Evolutionary conservation across 1,140 invertebrate genomes (phyloP).

Genomic region (Saccostrea echinata): DNA sequence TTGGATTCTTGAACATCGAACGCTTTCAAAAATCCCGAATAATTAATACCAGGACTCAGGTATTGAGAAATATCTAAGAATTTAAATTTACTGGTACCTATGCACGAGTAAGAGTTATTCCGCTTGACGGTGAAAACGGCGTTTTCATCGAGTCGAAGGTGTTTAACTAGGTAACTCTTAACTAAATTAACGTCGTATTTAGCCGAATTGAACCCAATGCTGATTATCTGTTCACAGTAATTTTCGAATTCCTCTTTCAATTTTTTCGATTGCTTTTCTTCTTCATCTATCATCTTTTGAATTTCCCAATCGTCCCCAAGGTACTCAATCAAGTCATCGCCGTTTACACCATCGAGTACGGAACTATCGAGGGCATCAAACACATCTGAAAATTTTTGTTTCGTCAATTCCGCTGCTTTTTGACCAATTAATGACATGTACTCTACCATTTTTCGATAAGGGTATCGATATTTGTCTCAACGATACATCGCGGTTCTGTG

Average conservation of each 20-base stretch:
- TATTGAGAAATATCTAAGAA: constrained; percentile 60
- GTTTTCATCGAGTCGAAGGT: constrained; percentile 35
- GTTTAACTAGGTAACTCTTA: constrained; percentile 48
- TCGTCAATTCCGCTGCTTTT: background rate
- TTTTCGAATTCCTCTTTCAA: constrained; percentile 1
- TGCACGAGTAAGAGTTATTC: constrained; percentile 53
- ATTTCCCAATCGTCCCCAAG: background rate
- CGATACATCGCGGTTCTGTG: constrained; percentile 28
- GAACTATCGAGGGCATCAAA: background rate
- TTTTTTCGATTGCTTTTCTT: background rate
- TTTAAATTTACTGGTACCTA: constrained; percentile 54
- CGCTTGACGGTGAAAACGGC: constrained; percentile 53
- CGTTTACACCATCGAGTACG: background rate
- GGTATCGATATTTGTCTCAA: constrained; percentile 23
- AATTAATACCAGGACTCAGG: constrained; percentile 57
- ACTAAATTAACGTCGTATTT: constrained; percentile 61
- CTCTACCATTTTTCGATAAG: constrained; percentile 25
- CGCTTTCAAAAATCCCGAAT: constrained; percentile 58
- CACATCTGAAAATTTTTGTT: constrained; percentile 3
- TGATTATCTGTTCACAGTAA: constrained; percentile 46
- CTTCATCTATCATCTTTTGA: background rate
- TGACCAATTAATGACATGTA: constrained; percentile 3
- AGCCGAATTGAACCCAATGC: constrained; percentile 49
- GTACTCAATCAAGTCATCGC: background rate
- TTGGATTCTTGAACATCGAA: constrained; percentile 58